A percentile compares a stretch with the other conserved stretches of the same genome.
Conservation (phyloP, 2,797 vertebrate genomes). For the Sebastiscus albofasciatus region DNA sequence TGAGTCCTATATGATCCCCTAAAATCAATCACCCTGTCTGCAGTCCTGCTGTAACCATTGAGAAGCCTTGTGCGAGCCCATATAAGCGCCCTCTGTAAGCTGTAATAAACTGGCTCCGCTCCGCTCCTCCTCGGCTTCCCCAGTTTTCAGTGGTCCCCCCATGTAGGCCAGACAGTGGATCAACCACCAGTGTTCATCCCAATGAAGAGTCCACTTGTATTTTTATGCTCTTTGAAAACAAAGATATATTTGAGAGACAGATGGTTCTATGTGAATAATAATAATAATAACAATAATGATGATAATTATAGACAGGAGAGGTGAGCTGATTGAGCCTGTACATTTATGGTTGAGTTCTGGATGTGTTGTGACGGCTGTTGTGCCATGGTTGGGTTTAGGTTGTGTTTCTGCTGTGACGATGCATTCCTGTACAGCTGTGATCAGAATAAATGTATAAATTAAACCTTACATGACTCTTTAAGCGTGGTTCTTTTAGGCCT, state of each 20-base stretch:
- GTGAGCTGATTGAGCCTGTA: conserved; percentile 72
- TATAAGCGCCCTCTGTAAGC: conserved; percentile 23
- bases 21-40: conserved; percentile 36
- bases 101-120: conserved; percentile 52
- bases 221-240: conserved; percentile 82
- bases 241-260: conserved; percentile 79
- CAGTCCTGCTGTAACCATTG: conserved; percentile 47
- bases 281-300: conserved; percentile 26
- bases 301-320: conserved; percentile 57
- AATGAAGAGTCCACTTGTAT: conserved; percentile 78
- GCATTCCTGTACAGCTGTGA: conserved; percentile 83
- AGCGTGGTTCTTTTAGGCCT: conserved; percentile 1
- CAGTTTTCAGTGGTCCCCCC: conserved; percentile 49
- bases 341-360: conserved; percentile 75
- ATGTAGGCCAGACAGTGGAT: conserved; percentile 64
- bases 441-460: conserved; percentile 80
- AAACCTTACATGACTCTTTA: conserved; percentile 33
- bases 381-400: conserved; percentile 78
- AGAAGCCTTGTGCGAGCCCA: conserved; percentile 55
- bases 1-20: conserved; percentile 40
- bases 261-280: conserved; percentile 78
- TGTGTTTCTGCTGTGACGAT: conserved; percentile 81
- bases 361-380: conserved; percentile 80
- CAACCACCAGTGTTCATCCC: conserved; percentile 67
- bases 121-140: conserved; percentile 40